Evolutionary conservation across 1,140 invertebrate genomes (phyloP), one percentile per base, ranked within the genome.

Genomic region (Trinorchestia longiramus): DNA sequence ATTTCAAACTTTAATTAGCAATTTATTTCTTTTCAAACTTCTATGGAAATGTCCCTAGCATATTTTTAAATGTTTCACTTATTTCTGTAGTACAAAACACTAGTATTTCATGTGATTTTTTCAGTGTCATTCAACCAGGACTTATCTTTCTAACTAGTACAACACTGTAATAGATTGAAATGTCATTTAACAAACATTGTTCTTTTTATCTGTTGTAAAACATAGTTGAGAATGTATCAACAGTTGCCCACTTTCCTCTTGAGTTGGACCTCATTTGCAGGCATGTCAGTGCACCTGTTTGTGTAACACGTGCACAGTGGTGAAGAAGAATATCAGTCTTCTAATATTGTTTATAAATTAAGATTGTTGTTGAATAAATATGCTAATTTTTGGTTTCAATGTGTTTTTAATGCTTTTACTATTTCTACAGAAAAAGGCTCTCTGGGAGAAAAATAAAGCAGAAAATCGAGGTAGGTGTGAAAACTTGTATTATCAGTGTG

Each of bases 351-450:
- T 53, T 53, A 53, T 11, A 53, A 19, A 53, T 11, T 53, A 77
- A 28, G 28, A 11, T 77, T 23, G 62, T n/a, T 77, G 62, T 36
- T 77, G 62, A 15, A 77, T 77, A 36, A 77, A 77, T 77, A 77
- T 53, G 19, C 47, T 8, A 19, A 77, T 77, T 77, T 77, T 77
- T 77, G 8, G 15, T 77, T 28, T 77, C 8, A 77, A 23, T 77
- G 28, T 77, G 28, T 77, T 23, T 23, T 11, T 77, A 77, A 77
- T 77, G 15, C 3, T 23, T 23, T 77, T 77, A 11, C 47, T 53
- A 19, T 77, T 53, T 91, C 43, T 42, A 44, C 88, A 91, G 88
- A 91, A 91, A 91, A 91, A 91, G 41, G 88, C 88, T 42, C 88
- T 91, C 6, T 91, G 88, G 88, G 88, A 91, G 43, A 91, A 91